Conservation (phyloP, 92 coral and sea anemone species). For the Paramuricea clavata region DNA sequence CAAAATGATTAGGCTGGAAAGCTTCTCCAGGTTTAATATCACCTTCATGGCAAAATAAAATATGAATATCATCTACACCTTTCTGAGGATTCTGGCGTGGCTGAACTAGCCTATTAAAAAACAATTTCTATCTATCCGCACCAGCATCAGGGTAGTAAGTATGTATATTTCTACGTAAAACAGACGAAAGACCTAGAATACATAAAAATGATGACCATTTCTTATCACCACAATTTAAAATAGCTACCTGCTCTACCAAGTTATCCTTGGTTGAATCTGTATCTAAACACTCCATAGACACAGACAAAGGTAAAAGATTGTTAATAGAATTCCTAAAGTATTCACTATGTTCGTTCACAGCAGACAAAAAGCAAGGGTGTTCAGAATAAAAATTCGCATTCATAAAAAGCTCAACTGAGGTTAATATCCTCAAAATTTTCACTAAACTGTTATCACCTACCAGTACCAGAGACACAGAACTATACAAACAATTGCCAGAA, state of each 20-base stretch:
- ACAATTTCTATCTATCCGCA: background rate
- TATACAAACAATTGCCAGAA: background rate
- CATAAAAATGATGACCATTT: constrained; percentile 27
- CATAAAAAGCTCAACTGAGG: background rate
- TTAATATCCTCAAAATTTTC: constrained; percentile 1
- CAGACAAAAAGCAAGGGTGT: constrained; percentile 33
- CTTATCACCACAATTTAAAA: background rate
- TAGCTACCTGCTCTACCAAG: constrained; percentile 18
- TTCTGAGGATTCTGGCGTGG: background rate
- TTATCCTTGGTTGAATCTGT: background rate
- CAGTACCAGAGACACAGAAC: constrained; percentile 4
- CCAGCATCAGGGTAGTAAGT: constrained; percentile 23
- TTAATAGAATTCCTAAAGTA: background rate
- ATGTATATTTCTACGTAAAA: constrained; percentile 9
- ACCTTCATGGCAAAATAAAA: background rate
- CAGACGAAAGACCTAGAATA: constrained; percentile 23
- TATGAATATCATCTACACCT: background rate
- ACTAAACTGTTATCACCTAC: background rate
- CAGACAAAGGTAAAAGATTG: constrained; percentile 16
- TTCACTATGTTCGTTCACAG: background rate
- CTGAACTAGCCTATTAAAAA: background rate
- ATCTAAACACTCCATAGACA: background rate
- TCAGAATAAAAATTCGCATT: constrained; percentile 21
- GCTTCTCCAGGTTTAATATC: background rate
- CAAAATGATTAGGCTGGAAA: constrained; percentile 13